Conservation (phyloP, 2,888 invertebrate species). For the Troides oblongomaculatus region DNA sequence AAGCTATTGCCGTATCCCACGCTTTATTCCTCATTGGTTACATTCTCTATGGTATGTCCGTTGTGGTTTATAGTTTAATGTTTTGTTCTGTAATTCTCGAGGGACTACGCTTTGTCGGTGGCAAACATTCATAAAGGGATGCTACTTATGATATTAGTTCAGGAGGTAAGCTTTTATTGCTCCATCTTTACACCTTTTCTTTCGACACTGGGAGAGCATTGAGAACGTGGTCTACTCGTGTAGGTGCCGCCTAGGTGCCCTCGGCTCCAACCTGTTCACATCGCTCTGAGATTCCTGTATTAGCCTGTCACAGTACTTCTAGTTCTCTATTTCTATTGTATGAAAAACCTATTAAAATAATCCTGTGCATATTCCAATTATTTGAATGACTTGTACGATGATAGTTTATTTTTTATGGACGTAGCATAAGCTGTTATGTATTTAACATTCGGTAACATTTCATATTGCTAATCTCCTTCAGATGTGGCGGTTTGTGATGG, state of each 20-base stretch:
- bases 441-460: slow-evolving; percentile 65
- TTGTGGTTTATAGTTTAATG: slow-evolving; percentile 30
- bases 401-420: slow-evolving; percentile 76
- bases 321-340: slow-evolving; percentile 42
- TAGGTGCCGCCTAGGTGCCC: slow-evolving; percentile 1
- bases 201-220: slow-evolving; percentile 29
- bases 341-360: slow-evolving; percentile 39
- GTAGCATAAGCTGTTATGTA: slow-evolving; percentile 79
- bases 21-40: not conserved
- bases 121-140: not conserved
- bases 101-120: too few species aligned
- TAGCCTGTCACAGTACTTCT: slow-evolving; percentile 34
- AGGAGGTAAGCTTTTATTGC: slow-evolving; percentile 7
- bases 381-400: slow-evolving; percentile 70
- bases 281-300: slow-evolving; percentile 51
- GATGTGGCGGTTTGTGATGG: slow-evolving; percentile 59
- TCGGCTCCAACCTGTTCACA: slow-evolving; percentile 57
- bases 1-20: slow-evolving; percentile 4
- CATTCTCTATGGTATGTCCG: slow-evolving; percentile 9
- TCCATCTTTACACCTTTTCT: slow-evolving; percentile 6
- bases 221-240: slow-evolving; percentile 6
- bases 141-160: not conserved
- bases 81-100: not conserved
- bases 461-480: slow-evolving; percentile 54
- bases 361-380: slow-evolving; percentile 63